Evolutionary conservation across 1,140 invertebrate species (phyloP), one percentile per base, ranked within the genome.

Genomic region (Oncopodura yosiiana): DNA sequence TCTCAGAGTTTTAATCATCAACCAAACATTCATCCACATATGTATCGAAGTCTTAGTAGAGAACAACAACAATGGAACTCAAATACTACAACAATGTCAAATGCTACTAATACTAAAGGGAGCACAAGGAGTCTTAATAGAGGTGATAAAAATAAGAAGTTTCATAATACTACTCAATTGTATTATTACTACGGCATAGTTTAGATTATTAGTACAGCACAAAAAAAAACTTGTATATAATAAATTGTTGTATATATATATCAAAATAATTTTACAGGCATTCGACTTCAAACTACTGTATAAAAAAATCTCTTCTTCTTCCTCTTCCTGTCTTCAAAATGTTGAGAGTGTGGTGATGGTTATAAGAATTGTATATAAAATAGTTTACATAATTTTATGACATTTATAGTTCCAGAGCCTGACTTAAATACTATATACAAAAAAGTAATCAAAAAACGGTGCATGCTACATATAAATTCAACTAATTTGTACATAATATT

Each of bases 171-270:
- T 36, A 52, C 50, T 38, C 34, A 52, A 26, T 29, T 52, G 34
- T 61, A 59, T 53, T 64, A 56, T 48, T 65, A 58, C 48, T 60
- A 60, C 36, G 62, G 58, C 24, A 57, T 59, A 26, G 59, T 65
- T 46, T 63, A 53, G 42, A 27, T 30, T 45, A 21, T 57, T 50
- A 30, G 39, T 43, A 1, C 18, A 19, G 5, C 19, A 43, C 12
- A 43, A 26, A 12, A 5, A 43, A 9, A 6, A 43, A 11, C 21
- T 23, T 21, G 38, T 5, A 41, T 6, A 8, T 11, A 41, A 23
- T 21, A 24, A 14, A 19, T 21, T 45, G 24, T 11, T 21, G 21
- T 24, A 12, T 45, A 24, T 21, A 8, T 8, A 8, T 45, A 14
- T 9, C 43, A 45, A 5, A 24, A 14, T 45, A 45, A 23, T 11